phyloP scores from a whole-genome alignment of 2,113 vertebrate species.

The Callochromis pleurospilus region DNA sequence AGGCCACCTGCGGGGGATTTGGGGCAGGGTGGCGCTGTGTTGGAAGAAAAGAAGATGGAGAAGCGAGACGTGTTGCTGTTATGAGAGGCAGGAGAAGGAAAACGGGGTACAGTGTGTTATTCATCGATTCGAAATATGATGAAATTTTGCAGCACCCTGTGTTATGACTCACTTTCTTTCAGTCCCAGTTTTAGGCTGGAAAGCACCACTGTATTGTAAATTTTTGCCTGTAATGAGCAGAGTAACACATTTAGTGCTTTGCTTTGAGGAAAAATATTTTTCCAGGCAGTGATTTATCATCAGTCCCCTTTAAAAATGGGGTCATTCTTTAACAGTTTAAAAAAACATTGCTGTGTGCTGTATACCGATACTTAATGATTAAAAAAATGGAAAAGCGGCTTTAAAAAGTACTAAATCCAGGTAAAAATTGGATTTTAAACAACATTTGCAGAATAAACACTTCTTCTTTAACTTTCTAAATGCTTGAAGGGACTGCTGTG shows the following conservation, averaged over 20 bases:
- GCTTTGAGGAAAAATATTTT: background rate
- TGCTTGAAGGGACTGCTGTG: background rate
- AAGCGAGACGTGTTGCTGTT: constrained; percentile 2
- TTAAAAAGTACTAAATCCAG: background rate
- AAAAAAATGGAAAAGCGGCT: background rate
- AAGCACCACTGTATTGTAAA: background rate
- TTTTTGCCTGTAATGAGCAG: constrained; percentile 13
- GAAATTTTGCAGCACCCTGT: background rate
- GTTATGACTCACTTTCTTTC: background rate
- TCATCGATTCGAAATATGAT: background rate
- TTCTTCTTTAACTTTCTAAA: background rate
- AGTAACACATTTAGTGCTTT: background rate
- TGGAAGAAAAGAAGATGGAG: constrained; percentile 9
- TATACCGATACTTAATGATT: background rate
- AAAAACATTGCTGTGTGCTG: background rate
- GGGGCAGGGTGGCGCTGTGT: constrained; percentile 28
- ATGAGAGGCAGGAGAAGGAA: background rate
- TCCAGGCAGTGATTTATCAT: background rate
- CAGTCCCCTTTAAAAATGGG: background rate
- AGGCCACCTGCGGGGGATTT: constrained; percentile 70
- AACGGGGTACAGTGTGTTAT: constrained; percentile 1
- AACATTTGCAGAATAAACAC: background rate
- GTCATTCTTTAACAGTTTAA: background rate
- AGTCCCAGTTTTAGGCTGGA: background rate
- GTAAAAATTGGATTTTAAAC: background rate